A percentile compares a stretch with the other conserved stretches of the same genome.
phyloP scores from a whole-genome alignment of 2,113 vertebrate species.

The Diglossa brunneiventris region DNA sequence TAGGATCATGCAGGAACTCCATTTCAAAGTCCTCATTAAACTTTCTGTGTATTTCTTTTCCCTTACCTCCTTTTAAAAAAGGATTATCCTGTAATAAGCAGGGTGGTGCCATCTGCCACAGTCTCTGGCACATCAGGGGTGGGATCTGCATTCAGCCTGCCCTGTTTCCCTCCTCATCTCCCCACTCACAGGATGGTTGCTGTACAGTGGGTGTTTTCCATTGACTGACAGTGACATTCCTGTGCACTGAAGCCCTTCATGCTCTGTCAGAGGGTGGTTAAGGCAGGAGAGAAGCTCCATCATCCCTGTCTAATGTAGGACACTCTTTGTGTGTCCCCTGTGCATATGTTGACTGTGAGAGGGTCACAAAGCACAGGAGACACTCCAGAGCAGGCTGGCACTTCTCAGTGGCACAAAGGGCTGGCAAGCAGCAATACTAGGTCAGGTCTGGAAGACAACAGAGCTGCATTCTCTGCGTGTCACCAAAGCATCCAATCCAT shows the following conservation, averaged over 20 bases:
- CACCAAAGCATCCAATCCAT: not conserved
- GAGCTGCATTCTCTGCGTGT: not conserved
- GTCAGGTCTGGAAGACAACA: not conserved
- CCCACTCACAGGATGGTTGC: not conserved
- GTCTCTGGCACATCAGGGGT: accelerated
- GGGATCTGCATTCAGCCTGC: not conserved
- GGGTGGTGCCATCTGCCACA: no score
- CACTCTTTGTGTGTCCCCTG: not conserved
- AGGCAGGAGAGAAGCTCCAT: not conserved
- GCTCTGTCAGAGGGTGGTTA: not conserved
- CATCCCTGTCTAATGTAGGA: not conserved
- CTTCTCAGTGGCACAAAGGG: not conserved
- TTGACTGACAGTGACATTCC: not conserved
- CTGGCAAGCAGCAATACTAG: not conserved
- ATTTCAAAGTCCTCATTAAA: no score
- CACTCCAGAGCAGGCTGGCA: not conserved
- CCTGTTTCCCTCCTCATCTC: not conserved
- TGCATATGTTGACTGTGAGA: not conserved
- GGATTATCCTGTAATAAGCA: no score
- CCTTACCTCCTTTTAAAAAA: no score
- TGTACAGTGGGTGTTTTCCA: not conserved
- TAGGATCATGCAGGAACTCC: no score
- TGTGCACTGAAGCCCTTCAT: not conserved
- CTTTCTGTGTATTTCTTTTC: no score
- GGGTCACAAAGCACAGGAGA: not conserved